Conservation (phyloP, 2,888 invertebrate species). For the Diarsia mendica region DNA sequence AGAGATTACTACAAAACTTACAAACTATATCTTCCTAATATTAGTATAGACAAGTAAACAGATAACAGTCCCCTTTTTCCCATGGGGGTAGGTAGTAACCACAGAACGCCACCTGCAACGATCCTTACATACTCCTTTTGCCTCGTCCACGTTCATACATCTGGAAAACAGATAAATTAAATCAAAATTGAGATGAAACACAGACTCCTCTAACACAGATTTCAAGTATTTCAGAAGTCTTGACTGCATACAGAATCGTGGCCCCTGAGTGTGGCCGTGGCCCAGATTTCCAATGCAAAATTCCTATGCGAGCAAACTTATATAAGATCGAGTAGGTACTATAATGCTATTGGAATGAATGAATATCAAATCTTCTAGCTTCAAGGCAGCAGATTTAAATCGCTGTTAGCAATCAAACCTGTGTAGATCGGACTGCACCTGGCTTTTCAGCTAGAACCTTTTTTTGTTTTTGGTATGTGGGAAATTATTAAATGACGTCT, state of each 20-base stretch:
- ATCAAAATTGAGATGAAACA: conserved; percentile 2
- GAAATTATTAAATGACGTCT: too few relatives aligned
- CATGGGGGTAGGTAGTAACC: too few relatives aligned
- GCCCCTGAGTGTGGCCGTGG: background rate
- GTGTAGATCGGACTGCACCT: background rate
- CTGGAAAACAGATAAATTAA: background rate
- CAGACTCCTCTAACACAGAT: background rate
- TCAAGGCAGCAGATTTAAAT: background rate
- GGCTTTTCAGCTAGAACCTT: background rate
- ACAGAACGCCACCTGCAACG: too few relatives aligned
- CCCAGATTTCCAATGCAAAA: conserved; percentile 25
- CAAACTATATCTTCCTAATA: too few relatives aligned
- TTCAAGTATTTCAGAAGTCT: conserved; percentile 12
- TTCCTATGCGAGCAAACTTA: conserved; percentile 19
- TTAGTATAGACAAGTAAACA: too few relatives aligned
- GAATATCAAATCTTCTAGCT: conserved; percentile 9
- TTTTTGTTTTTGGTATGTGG: too few relatives aligned
- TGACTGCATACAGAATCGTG: conserved; percentile 9
- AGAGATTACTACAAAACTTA: too few relatives aligned
- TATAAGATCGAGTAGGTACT: conserved; percentile 5
- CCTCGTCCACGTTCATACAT: too few relatives aligned
- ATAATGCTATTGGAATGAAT: conserved; percentile 23
- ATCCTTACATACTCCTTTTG: too few relatives aligned
- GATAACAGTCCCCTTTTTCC: too few relatives aligned
- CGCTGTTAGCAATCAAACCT: background rate